Percentiles rank a stretch among this genome's conserved stretches.
Evolutionary conservation across 2,888 invertebrate species (phyloP).

Genomic region (Noctua janthina): DNA sequence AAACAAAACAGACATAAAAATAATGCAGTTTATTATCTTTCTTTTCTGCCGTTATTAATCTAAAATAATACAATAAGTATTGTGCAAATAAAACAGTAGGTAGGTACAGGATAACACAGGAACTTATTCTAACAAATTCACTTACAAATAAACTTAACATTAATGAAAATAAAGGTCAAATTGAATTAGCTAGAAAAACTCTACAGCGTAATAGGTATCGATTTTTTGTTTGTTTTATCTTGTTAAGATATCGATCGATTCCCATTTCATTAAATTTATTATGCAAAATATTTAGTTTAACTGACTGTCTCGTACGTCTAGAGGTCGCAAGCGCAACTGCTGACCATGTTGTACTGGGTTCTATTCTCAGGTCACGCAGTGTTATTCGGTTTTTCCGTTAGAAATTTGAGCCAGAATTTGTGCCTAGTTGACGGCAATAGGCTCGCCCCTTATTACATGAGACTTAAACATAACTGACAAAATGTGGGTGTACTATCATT

Average conservation of each 20-base stretch:
- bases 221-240: not conserved
- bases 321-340: not conserved
- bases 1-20: slow-evolving; percentile 47
- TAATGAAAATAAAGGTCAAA: slow-evolving; percentile 29
- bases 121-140: slow-evolving; percentile 67
- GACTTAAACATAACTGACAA: too few species aligned
- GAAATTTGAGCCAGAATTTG: too few species aligned
- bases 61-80: slow-evolving; percentile 64
- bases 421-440: too few species aligned
- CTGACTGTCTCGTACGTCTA: not conserved
- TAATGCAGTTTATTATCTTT: slow-evolving; percentile 63
- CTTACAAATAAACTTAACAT: slow-evolving; percentile 47
- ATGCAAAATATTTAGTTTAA: not conserved
- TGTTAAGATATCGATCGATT: not conserved
- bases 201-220: not conserved
- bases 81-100: slow-evolving; percentile 68
- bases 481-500: too few species aligned
- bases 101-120: slow-evolving; percentile 63
- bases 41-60: slow-evolving; percentile 36
- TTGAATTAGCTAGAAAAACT: not conserved
- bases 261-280: not conserved
- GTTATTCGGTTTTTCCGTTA: too few species aligned
- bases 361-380: too few species aligned
- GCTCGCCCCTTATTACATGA: too few species aligned
- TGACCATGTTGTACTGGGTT: too few species aligned